Base-by-base conservation (phyloP, 2,797 vertebrate species). In the Furcifer pardalis region DNA sequence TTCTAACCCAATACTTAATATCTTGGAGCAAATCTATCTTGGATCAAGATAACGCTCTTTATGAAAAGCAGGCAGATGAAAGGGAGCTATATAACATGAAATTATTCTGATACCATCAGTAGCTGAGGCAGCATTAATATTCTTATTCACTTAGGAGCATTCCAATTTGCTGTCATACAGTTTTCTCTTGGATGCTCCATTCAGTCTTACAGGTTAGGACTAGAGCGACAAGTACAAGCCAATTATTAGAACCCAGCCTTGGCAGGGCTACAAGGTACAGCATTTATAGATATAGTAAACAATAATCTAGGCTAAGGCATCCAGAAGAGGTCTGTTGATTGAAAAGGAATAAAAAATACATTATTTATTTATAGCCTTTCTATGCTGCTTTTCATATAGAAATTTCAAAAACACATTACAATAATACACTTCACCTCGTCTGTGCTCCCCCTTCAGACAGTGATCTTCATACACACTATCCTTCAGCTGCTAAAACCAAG, bases 61-160 rank as follows among this genome's bases (percentile, higher is more conserved):
- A 76, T 85, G 65, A 91, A 93, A 93, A 79, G 81, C 81, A 89
- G 85, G 83, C 86, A 87, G 83, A 89, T 91, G 87, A 89, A 87
- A 91, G 88, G 79, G 63, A 91, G 84, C 35, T 52, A 30, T 19
- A 86, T 60, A 89, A 84, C 85, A 87, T 52, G 84, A 90, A 92
- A 89, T 81, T 92, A 69, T 37, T 90, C 60, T 86, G 92, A 84
- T 85, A 91, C 75, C 86, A 89, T 82, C 91, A 81, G 46, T 63
- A 56, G 44, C 56, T 77, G 35, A 71, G 59, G 65, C 56, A 37
- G 37, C 21, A 30, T 42, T 76, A 62, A 75, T 44, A 76, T 52
- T 27, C 62, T 49, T 71, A 75, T n/a, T 72, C 49, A 63, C 30
- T 77, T n/a, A n/a, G 35, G n/a, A 71, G 44, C 35, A 66, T 30